Evolutionary conservation across 2,888 invertebrate species (phyloP), one percentile per base, ranked within the genome.

Genomic region (Parthenolecanium corni): DNA sequence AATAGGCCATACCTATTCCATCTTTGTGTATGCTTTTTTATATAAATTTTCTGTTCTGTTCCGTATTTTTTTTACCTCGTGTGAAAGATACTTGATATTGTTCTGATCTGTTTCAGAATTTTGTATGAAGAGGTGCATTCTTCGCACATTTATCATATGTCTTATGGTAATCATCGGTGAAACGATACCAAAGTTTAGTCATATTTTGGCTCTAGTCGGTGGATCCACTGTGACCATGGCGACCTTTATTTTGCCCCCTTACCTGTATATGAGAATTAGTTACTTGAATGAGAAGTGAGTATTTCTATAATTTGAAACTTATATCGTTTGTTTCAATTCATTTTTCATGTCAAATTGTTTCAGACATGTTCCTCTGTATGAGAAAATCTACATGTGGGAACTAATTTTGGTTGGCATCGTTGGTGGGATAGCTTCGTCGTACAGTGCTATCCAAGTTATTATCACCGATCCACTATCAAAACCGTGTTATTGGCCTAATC

Each of bases 161-260:
- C 72, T 77, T 0, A 78, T 84, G 69, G 72, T 85, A 58, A 79
- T 84, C 71, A 75, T 85, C 56, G 84, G 83, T 1, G 82, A 83
- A 74, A 79, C 79, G 24, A 74, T 86, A 24, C 85, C 85, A 0
- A 77, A 80, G 63, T 86, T 86, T 75, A 81, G 83, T 67, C 81
- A 82, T 65, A 80, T 86, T 67, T 73, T 85, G 64, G 78, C 84
- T 11, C 74, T 86, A 54, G 77, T 86, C 5, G 86, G 86, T 0
- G 84, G 82, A n/a, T 82, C 84, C 24, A 82, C 82, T 12, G 77
- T 84, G 6, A 82, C 84, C 0, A 72, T 85, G 25, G 75, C 83
- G 42, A 83, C 84, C 14, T 85, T 82, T 71, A 77, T 85, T 14
- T 76, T 84, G 67, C 86, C 86, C 0, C 78, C 82, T 0, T 74